A percentile compares a stretch with the other conserved stretches of the same genome.
Conservation (phyloP, 2,888 invertebrate genomes). For the Hydriomena furcata region DNA sequence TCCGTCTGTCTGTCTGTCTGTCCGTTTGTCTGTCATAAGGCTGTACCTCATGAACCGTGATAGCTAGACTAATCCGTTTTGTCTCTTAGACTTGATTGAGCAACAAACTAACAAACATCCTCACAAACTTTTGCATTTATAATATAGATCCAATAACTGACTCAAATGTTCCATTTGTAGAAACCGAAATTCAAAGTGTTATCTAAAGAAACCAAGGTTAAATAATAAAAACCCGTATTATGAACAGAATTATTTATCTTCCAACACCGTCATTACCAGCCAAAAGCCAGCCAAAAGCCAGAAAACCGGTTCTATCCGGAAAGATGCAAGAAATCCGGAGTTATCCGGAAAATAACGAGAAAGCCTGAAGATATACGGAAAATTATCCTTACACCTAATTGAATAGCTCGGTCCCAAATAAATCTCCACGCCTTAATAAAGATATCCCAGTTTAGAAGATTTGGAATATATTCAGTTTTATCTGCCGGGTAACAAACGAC, state of each 20-base stretch:
- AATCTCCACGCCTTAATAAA: conserved; percentile 54
- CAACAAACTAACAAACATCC: too few relatives aligned
- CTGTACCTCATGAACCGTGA: too few relatives aligned
- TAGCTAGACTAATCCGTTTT: too few relatives aligned
- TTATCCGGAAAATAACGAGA: conserved; percentile 29
- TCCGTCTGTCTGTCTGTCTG: too few relatives aligned
- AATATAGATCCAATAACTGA: too few relatives aligned
- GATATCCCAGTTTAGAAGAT: conserved; percentile 53
- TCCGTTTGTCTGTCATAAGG: too few relatives aligned
- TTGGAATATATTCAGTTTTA: conserved; percentile 60
- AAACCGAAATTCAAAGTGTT: too few relatives aligned
- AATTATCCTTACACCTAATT: conserved; percentile 49
- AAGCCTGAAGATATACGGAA: conserved; percentile 36
- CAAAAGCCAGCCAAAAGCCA: background rate
- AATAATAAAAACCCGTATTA: too few relatives aligned
- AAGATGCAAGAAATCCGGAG: conserved; percentile 9
- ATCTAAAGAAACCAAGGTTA: too few relatives aligned
- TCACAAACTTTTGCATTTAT: too few relatives aligned
- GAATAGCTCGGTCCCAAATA: conserved; percentile 47
- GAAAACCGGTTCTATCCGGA: conserved; percentile 2
- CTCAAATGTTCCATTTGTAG: too few relatives aligned
- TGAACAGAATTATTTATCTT: background rate
- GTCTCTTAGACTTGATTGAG: too few relatives aligned
- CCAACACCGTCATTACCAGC: background rate
- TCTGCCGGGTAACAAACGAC: conserved; percentile 42